A percentile compares a stretch with the other conserved stretches of the same genome.
Evolutionary conservation across 1,140 invertebrate species (phyloP).

Genomic region (Streblospio benedicti): DNA sequence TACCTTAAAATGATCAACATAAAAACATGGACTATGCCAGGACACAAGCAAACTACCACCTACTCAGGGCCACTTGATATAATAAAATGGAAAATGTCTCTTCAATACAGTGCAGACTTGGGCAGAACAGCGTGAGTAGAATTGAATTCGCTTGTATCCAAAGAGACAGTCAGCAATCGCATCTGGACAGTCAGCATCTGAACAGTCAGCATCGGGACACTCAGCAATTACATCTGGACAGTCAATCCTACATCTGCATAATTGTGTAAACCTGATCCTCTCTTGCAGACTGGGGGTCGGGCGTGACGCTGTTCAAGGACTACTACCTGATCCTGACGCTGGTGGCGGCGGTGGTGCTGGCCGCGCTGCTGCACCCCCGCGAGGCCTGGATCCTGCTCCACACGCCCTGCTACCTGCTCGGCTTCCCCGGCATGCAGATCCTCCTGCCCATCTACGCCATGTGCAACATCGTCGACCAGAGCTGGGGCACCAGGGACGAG

Average conservation of each 20-base stretch:
- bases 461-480: constrained; percentile 32
- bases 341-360: constrained; percentile 23
- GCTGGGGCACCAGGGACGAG: constrained; percentile 31
- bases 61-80: too few species aligned
- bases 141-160: too few species aligned
- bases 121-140: too few species aligned
- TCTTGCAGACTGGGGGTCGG: constrained; percentile 20
- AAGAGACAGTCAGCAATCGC: too few species aligned
- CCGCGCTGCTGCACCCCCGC: constrained; percentile 25
- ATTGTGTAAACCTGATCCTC: background rate
- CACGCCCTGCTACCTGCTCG: constrained; percentile 28
- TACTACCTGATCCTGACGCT: constrained; percentile 24
- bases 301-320: constrained; percentile 19
- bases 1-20: too few species aligned
- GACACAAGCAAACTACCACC: too few species aligned
- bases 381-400: constrained; percentile 22
- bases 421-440: constrained; percentile 31
- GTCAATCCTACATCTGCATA: background rate
- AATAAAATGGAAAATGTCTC: too few species aligned
- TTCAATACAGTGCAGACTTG: background rate
- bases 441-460: constrained; percentile 29
- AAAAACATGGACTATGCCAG: too few species aligned
- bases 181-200: too few species aligned
- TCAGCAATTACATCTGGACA: background rate
- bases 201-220: background rate